Base-by-base conservation (phyloP, 2,113 vertebrate species). In the Morone saxatilis region DNA sequence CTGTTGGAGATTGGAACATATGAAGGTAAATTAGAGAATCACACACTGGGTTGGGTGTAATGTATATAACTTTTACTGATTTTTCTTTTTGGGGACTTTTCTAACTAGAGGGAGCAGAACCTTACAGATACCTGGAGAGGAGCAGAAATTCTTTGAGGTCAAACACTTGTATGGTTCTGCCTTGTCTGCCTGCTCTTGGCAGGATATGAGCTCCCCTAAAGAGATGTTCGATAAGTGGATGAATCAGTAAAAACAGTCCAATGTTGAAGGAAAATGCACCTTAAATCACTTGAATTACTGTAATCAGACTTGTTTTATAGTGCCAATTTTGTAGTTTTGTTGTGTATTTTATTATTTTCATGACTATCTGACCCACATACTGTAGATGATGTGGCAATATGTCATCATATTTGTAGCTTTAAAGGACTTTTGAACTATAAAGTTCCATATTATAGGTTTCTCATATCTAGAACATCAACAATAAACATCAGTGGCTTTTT, bases 1-100 rank as follows among this genome's bases (percentile, higher is more conserved):
- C 96, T 99, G 74, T 95, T 99, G 90, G 98, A 99, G 95, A 97
- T 98, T 11, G 98, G 98, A 94, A 98, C 98, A 59, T 99, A 99
- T 86, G 98, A 99, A 94, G 98, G 98, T 99, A 96, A 90, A 51
- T 60, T 13, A 41, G 0, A n/a, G 25, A 31, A 31, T 4, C 13
- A 6, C 4, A 38, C n/a, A 17, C 60, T 38, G 48, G 16, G 4
- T 11, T 71, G 41, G 20, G 11, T 70, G 19, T 50, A 7, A 20
- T 70, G 6, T 53, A 14, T 66, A 4, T 43, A 45, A 68, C 9
- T 19, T 22, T 7, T 22, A 8, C 5, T 9, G 50, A 47, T 19
- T 14, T 12, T n/a, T 22, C 31, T 31, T 31, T 31, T 31, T 31
- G 31, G 17, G 8, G 56, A 22, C 22, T 57, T 56, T 59, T 16